phyloP scores from a whole-genome alignment of 1,140 invertebrate genomes.

The Tetramorium alpestre region DNA sequence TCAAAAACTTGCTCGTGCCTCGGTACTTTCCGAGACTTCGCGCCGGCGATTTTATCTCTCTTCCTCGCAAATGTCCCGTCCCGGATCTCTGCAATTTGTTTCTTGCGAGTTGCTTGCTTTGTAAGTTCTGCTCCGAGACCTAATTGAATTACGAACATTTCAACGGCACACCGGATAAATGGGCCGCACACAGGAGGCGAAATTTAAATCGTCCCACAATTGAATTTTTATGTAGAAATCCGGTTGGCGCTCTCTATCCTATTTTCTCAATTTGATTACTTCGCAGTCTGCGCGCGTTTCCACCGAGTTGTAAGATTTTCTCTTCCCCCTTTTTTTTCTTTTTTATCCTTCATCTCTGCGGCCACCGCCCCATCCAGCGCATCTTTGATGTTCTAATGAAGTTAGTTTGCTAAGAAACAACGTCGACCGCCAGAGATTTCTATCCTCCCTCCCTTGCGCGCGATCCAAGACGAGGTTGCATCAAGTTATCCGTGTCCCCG shows the following conservation, averaged over 20 bases:
- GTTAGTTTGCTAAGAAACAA: constrained; percentile 73
- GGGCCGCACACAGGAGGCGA: background rate
- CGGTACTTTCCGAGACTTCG: constrained; percentile 23
- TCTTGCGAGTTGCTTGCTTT: constrained; percentile 40
- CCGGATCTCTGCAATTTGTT: constrained; percentile 55
- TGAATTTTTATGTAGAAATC: constrained; percentile 33
- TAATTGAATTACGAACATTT: constrained; percentile 59
- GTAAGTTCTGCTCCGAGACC: constrained; percentile 25
- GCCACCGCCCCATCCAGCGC: background rate
- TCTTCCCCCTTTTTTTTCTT: constrained; percentile 15
- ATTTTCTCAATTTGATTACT: constrained; percentile 30
- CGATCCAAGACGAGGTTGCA: background rate
- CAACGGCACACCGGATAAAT: constrained; percentile 15
- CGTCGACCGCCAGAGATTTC: constrained; percentile 47
- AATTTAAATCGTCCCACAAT: constrained; percentile 45
- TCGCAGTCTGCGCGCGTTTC: background rate
- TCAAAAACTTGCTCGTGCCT: constrained; percentile 22
- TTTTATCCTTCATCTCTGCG: background rate
- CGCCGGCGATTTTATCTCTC: constrained; percentile 41
- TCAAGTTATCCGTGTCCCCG: constrained; percentile 27
- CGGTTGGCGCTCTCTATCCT: background rate
- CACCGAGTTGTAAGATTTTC: background rate
- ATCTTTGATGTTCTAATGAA: constrained; percentile 77
- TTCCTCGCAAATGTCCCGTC: constrained; percentile 31
- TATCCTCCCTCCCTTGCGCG: background rate